Conservation (phyloP, 2,888 invertebrate genomes). For the Tetragonula carbonaria region DNA sequence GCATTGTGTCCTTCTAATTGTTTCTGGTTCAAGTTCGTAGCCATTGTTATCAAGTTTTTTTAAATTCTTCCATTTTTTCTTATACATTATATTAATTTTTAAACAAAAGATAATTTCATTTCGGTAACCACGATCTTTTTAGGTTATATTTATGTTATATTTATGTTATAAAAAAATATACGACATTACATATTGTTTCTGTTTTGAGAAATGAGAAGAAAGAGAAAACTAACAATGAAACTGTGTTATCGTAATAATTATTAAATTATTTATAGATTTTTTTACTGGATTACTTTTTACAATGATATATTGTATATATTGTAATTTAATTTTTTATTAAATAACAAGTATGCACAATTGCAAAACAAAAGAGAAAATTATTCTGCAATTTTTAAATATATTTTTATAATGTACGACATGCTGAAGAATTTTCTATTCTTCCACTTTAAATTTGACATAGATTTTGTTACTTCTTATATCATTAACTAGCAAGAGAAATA, state of each 20-base stretch:
- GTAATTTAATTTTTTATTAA: neutral
- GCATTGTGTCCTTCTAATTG: conserved; percentile 47
- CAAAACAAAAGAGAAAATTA: neutral
- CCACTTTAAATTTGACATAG: neutral
- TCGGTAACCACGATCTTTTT: neutral
- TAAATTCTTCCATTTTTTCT: conserved; percentile 73
- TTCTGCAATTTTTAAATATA: neutral
- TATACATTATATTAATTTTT: conserved; percentile 61
- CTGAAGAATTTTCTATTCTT: conserved; percentile 8
- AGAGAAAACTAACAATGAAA: neutral
- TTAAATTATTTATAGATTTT: neutral
- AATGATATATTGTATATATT: too few species aligned
- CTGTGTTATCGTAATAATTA: neutral
- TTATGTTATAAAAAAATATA: neutral
- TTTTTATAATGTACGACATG: too few species aligned
- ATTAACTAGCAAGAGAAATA: conserved; percentile 22
- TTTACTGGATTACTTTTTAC: neutral
- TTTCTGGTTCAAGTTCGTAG: conserved; percentile 66
- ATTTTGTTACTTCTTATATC: conserved; percentile 7
- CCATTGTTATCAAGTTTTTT: conserved; percentile 67
- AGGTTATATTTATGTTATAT: conserved; percentile 46
- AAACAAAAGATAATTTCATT: conserved; percentile 14
- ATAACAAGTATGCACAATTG: neutral
- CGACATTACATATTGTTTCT: conserved; percentile 2
- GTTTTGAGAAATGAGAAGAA: neutral